These are phyloP conservation scores for Epinephelus moara DNA, from an alignment of 2,113 vertebrate species.

Conservation along the genomic window DNA sequence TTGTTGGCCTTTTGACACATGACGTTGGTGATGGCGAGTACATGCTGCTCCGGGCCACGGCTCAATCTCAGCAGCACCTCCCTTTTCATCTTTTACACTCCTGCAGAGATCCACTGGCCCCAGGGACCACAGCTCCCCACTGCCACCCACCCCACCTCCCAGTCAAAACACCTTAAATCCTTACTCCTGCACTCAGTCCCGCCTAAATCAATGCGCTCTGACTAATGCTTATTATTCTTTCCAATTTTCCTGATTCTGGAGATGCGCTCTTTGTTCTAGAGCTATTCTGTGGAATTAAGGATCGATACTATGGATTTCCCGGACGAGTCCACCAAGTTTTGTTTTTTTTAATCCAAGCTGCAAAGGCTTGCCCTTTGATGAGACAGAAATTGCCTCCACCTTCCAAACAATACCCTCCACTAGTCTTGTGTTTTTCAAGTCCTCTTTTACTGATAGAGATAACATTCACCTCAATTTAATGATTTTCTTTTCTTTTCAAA, in stretches of 20 bases:
- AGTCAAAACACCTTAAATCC: conserved; percentile 37
- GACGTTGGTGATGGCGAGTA: not conserved
- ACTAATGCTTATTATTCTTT: conserved; percentile 32
- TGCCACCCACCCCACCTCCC: not conserved
- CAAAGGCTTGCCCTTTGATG: conserved; percentile 31
- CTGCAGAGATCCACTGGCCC: conserved; percentile 28
- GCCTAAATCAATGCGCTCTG: conserved; percentile 29
- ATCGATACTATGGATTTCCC: conserved; percentile 72
- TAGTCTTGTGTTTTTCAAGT: conserved; percentile 15
- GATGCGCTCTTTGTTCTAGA: conserved; percentile 50
- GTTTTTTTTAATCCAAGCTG: conserved; percentile 15
- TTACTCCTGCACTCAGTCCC: not conserved
- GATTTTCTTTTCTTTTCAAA: conserved; percentile 33
- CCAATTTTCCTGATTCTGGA: conserved; percentile 33
- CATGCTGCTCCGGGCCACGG: conserved; percentile 14
- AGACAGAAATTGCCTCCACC: conserved; percentile 34
- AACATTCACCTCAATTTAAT: conserved; percentile 29
- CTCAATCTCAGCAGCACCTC: conserved; percentile 49
- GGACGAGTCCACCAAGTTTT: not conserved
- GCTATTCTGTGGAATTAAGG: conserved; percentile 55
- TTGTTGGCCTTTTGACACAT: conserved; percentile 61
- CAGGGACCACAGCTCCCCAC: not conserved
- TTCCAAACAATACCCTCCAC: not conserved
- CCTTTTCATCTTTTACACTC: conserved; percentile 59
- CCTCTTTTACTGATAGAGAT: conserved; percentile 15